Evolutionary conservation across 2,797 vertebrate species (phyloP), one percentile per base, ranked within the genome.

Genomic region (Tenualosa ilisha): DNA sequence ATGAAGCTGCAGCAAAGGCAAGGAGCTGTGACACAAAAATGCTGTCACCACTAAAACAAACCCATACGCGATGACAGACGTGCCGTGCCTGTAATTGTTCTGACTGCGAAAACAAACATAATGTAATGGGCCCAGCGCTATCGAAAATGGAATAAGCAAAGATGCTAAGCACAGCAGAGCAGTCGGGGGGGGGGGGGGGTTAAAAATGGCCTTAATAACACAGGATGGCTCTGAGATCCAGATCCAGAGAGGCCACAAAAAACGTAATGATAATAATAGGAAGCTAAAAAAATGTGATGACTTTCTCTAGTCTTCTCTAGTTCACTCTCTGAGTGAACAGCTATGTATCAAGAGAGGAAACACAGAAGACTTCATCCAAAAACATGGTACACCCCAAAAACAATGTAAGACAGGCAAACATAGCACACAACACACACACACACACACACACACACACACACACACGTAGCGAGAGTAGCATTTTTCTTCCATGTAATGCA

Each of bases 1-100:
- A 46, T 79, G 46, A 43, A 15, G 72, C 7, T 3, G 20, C 72
- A 22, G 72, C 37, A 79, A 43, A 37, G 40, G 37, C 72, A 5
- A 20, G 17, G 72, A 79, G 72, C 72, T 22, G 72, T 79, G 72
- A 79, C 72, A 79, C 40, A 46, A 17, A 46, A 40, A 43, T 50
- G 91, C 90, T 91, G 88, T 93, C 90, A 91, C 92, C 75, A 88
- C 90, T 89, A 92, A 85, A 79, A 89, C 88, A 91, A 92, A 85
- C 37, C 13, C 31, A 63, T 82, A 84, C 59, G 82, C 46, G 61
- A 9, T 43, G 15, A 84, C 31, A 37, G 75, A 49, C 83, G 82
- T 82, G 81, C 54, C 46, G 61, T 68, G 72, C 26, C 83, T 59
- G 56, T 83, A 84, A 88, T 86, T 49, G 40, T 82, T 53, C 43